These are phyloP conservation scores for Syritta pipiens DNA, from an alignment of 2,888 invertebrate genomes.

Conservation along the genomic window DNA sequence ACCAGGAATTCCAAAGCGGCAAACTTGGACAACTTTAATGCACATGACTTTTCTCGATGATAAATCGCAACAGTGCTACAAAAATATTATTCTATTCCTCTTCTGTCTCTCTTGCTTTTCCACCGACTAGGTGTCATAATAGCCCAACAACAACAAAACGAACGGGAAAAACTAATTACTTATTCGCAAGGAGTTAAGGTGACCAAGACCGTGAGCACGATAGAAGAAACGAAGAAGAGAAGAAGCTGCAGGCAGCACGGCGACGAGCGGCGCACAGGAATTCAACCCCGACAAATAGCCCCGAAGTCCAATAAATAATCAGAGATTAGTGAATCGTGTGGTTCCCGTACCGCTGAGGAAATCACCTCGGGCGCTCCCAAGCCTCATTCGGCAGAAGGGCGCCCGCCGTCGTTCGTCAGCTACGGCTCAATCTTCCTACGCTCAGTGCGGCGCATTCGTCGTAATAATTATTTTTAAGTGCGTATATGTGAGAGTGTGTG, in stretches of 20 bases:
- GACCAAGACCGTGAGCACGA: too few relatives aligned
- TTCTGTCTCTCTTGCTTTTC: background rate
- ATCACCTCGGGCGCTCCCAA: slow-evolving; percentile 27
- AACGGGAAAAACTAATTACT: slow-evolving; percentile 51
- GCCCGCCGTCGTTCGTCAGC: slow-evolving; percentile 42
- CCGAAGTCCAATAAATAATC: slow-evolving; percentile 66
- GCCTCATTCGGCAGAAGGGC: slow-evolving; percentile 51
- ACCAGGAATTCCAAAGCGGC: background rate
- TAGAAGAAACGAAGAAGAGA: too few relatives aligned
- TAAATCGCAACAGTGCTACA: slow-evolving; percentile 52
- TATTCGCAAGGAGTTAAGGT: background rate
- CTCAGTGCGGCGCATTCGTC: slow-evolving; percentile 12
- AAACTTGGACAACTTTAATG: slow-evolving; percentile 51
- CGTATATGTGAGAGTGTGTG: too few relatives aligned
- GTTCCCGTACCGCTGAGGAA: slow-evolving; percentile 30
- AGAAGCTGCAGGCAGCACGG: slow-evolving; percentile 19
- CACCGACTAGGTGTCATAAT: slow-evolving; percentile 61
- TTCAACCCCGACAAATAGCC: slow-evolving; percentile 58
- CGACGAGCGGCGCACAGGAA: slow-evolving; percentile 41
- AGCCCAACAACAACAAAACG: slow-evolving; percentile 6
- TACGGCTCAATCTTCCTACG: slow-evolving; percentile 54
- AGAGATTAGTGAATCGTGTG: slow-evolving; percentile 65
- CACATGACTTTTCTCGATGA: slow-evolving; percentile 46
- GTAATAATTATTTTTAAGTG: slow-evolving; percentile 63
- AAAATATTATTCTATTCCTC: slow-evolving; percentile 30